Percentiles rank a stretch among this genome's conserved stretches.
Conservation (phyloP, 2,888 invertebrate species). For the Eretmocerus hayati region DNA sequence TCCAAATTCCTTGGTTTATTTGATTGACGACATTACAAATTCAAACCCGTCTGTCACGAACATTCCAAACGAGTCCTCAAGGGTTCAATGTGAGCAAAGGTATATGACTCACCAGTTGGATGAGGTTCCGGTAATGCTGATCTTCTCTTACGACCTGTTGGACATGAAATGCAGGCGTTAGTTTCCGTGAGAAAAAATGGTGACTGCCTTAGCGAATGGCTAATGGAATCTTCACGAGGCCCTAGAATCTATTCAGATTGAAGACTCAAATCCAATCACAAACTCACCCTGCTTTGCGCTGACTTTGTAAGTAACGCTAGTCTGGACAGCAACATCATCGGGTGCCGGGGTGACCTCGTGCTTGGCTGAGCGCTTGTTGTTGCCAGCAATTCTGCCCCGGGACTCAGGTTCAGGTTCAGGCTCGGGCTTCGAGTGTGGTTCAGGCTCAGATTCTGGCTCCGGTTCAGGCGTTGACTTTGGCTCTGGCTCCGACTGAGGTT, state of each 20-base stretch:
- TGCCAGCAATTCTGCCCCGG: constrained; percentile 34
- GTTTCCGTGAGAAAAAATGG: too few relatives aligned
- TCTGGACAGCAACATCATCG: constrained; percentile 65
- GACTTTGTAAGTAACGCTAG: constrained; percentile 72
- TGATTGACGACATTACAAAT: too few relatives aligned
- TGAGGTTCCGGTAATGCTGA: constrained; percentile 29
- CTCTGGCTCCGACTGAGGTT: constrained; percentile 43
- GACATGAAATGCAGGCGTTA: too few relatives aligned
- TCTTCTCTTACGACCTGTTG: constrained; percentile 39
- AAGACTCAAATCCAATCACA: too few relatives aligned
- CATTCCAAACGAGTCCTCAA: too few relatives aligned
- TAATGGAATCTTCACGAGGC: too few relatives aligned
- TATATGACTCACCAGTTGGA: constrained; percentile 32
- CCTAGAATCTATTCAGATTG: too few relatives aligned
- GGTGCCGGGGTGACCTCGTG: constrained; percentile 35
- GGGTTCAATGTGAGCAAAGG: too few relatives aligned
- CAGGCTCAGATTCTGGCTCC: constrained; percentile 43
- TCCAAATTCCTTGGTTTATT: too few relatives aligned
- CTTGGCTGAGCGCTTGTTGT: constrained; percentile 30
- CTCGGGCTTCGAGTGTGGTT: constrained; percentile 34
- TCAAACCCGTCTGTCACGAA: too few relatives aligned
- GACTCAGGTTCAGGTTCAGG: constrained; percentile 39
- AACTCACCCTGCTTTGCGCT: constrained; percentile 55
- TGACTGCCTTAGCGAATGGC: too few relatives aligned
- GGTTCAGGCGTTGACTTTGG: constrained; percentile 42